These are phyloP conservation scores for Hyalella azteca DNA, from an alignment of 2,888 invertebrate genomes.

Conservation along the genomic window DNA sequence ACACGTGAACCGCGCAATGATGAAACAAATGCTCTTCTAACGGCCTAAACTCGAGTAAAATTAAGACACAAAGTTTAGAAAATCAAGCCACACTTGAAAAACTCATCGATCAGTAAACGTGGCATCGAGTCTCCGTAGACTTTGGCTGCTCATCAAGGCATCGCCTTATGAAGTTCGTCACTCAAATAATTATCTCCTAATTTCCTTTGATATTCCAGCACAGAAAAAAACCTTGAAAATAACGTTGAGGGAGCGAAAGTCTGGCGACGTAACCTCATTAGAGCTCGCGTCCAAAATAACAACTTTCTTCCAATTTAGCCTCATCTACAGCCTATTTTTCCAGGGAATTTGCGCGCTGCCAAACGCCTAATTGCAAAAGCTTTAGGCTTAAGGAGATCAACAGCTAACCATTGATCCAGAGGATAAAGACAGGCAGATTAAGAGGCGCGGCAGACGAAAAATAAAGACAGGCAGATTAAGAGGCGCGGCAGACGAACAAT, in stretches of 20 bases:
- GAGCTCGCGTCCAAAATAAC: conserved; percentile 13
- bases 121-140: not conserved
- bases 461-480: no score
- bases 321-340: conserved; percentile 5
- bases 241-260: not conserved
- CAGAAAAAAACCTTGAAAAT: not conserved
- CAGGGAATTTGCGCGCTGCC: not conserved
- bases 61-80: not conserved
- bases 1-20: no score
- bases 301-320: conserved; percentile 16
- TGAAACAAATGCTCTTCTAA: no score
- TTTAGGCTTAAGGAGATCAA: conserved; percentile 4
- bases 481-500: no score
- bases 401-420: no score
- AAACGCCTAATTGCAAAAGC: conserved; percentile 16
- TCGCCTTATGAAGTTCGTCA: conserved; percentile 13
- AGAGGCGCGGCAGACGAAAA: no score
- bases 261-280: conserved; percentile 23
- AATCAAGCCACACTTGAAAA: no score
- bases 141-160: not conserved
- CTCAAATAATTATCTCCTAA: conserved; percentile 18
- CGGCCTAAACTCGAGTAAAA: no score
- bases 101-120: not conserved
- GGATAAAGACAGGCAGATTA: no score
- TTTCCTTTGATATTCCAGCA: conserved; percentile 19